Evolutionary conservation across 2,113 vertebrate genomes (phyloP).

Genomic region (Cyprinodon brontotheroides): DNA sequence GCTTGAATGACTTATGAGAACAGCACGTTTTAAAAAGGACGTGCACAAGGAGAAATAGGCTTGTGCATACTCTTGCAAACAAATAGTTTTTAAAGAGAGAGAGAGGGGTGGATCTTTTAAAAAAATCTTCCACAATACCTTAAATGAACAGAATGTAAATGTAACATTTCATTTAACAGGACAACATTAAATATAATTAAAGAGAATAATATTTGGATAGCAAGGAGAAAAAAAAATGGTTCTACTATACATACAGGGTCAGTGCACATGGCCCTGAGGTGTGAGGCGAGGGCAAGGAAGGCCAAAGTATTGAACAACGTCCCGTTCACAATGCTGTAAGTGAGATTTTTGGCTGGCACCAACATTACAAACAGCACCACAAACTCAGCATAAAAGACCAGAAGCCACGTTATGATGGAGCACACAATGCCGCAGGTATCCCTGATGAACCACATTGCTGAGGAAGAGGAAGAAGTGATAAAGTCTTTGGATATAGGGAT

Average conservation of each 20-base stretch:
- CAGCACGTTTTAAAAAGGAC: too few species aligned
- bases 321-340: slow-evolving; percentile 93
- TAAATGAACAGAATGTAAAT: background rate
- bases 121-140: too few species aligned
- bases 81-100: too few species aligned
- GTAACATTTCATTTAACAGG: background rate
- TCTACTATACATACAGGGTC: slow-evolving; percentile 90
- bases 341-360: slow-evolving; percentile 90
- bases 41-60: too few species aligned
- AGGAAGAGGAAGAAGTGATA: slow-evolving; percentile 82
- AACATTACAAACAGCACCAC: slow-evolving; percentile 97
- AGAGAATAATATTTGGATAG: background rate
- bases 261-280: slow-evolving; percentile 97
- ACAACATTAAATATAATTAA: background rate
- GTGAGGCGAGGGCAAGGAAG: slow-evolving; percentile 94
- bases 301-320: slow-evolving; percentile 91
- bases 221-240: background rate
- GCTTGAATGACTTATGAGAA: too few species aligned
- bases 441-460: slow-evolving; percentile 95
- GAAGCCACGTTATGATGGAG: slow-evolving; percentile 92
- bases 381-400: slow-evolving; percentile 96
- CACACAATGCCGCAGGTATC: slow-evolving; percentile 96
- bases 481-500: slow-evolving; percentile 84
- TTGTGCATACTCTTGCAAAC: too few species aligned
- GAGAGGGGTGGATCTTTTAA: too few species aligned